These are phyloP conservation scores for Chionoecetes opilio DNA, from an alignment of 1,140 invertebrate genomes.

Conservation along the genomic window DNA sequence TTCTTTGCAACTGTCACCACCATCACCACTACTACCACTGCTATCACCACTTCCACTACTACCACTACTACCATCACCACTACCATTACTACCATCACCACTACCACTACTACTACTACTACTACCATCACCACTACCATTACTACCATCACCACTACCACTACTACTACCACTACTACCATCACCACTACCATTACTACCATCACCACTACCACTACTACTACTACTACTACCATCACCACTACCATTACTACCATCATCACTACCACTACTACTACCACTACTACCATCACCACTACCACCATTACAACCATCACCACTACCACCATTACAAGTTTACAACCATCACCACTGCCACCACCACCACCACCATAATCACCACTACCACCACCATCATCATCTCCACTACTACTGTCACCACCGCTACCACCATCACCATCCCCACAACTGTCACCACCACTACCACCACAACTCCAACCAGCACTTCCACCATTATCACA, in stretches of 20 bases:
- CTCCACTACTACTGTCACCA: not conserved
- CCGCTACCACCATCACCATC: not conserved
- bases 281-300: not conserved
- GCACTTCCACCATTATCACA: not conserved
- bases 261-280: not conserved
- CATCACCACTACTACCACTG: too few relatives aligned
- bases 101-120: too few relatives aligned
- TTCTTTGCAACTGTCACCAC: too few relatives aligned
- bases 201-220: not conserved
- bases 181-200: too few relatives aligned
- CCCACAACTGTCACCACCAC: not conserved
- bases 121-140: too few relatives aligned
- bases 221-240: too few relatives aligned
- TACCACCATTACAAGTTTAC: not conserved
- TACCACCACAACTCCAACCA: not conserved
- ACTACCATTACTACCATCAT: too few relatives aligned
- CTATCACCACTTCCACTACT: too few relatives aligned
- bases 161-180: too few relatives aligned
- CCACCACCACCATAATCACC: not conserved
- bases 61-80: too few relatives aligned
- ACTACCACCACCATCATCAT: not conserved
- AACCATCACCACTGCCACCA: not conserved
- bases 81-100: too few relatives aligned
- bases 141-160: too few relatives aligned
- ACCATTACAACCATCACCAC: not conserved